Evolutionary conservation across 2,888 invertebrate genomes (phyloP).

Genomic region (Apamea sordens): DNA sequence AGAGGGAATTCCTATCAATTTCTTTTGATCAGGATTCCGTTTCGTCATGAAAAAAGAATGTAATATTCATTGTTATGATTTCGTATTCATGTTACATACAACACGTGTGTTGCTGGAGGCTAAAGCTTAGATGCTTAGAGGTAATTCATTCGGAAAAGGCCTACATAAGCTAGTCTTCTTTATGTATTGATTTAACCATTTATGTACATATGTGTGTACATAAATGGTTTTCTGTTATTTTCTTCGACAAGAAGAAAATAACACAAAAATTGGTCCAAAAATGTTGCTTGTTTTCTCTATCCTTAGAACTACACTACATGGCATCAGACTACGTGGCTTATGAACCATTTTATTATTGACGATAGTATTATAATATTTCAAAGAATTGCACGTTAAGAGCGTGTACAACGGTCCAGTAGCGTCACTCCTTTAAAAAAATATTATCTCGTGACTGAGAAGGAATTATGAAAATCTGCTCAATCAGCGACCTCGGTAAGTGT

Average conservation of each 20-base stretch:
- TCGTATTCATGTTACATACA: constrained; percentile 39
- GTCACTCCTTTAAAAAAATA: no score
- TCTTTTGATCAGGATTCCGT: constrained; percentile 63
- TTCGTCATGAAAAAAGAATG: constrained; percentile 49
- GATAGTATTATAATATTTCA: neutral
- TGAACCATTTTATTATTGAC: neutral
- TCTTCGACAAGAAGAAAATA: no score
- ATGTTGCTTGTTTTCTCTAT: neutral
- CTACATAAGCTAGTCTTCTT: neutral
- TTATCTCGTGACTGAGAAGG: no score
- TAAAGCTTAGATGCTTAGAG: constrained; percentile 21
- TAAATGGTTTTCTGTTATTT: no score
- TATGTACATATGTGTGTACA: no score
- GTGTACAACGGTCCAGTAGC: no score
- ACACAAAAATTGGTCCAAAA: no score
- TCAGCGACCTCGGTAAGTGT: no score
- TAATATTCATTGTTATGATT: constrained; percentile 59
- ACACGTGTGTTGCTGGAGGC: constrained; percentile 38
- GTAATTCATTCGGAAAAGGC: neutral
- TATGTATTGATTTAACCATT: neutral
- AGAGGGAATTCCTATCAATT: constrained; percentile 64
- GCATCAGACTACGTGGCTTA: neutral
- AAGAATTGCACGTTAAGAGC: no score
- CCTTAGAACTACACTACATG: neutral
- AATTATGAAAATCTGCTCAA: no score